phyloP scores from a whole-genome alignment of 2,113 vertebrate genomes.

The Pseudopodoces humilis region DNA sequence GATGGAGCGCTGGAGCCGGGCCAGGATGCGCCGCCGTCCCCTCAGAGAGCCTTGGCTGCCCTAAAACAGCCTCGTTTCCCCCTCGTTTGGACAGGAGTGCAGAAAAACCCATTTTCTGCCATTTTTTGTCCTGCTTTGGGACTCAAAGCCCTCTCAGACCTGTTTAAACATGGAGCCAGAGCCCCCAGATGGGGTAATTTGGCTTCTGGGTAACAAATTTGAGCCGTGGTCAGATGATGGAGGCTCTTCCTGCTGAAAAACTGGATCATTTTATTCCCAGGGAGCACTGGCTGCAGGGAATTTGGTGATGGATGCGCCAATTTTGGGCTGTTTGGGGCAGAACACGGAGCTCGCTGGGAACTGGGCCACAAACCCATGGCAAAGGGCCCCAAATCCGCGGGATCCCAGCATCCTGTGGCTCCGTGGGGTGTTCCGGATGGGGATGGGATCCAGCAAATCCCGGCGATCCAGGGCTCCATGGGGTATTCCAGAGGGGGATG shows the following conservation, averaged over 20 bases:
- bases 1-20: not conserved
- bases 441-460: not conserved
- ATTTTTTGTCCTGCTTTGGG: not conserved
- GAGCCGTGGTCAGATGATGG: not conserved
- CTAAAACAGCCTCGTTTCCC: not conserved
- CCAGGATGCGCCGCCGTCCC: fast-evolving
- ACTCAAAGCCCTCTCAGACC: not conserved
- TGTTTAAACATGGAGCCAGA: fast-evolving
- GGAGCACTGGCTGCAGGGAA: not conserved
- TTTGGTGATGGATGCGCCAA: fast-evolving
- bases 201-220: not conserved
- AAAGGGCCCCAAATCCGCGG: fast-evolving
- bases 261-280: fast-evolving
- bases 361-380: fast-evolving
- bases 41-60: not conserved
- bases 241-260: not conserved
- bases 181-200: not conserved
- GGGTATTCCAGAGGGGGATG: not conserved
- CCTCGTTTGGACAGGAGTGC: not conserved
- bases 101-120: not conserved
- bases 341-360: fast-evolving
- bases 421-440: not conserved
- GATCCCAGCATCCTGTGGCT: too few relatives aligned
- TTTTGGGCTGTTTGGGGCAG: not conserved
- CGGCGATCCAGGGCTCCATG: fast-evolving